phyloP scores from a whole-genome alignment of 1,140 invertebrate genomes.

The Anadara kagoshimensis region DNA sequence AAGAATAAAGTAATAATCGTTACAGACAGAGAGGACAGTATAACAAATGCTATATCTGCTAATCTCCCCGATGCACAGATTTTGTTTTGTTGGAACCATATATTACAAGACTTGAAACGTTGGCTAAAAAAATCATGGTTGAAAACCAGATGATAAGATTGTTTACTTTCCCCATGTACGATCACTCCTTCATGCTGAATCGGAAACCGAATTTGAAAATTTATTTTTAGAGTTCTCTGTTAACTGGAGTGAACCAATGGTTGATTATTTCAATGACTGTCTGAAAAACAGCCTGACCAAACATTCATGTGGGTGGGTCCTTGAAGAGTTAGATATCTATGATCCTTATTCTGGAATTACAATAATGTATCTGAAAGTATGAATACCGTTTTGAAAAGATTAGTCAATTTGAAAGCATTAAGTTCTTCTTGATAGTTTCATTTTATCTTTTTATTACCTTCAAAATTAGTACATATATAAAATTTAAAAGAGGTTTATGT shows the following conservation, averaged over 20 bases:
- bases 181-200: not conserved
- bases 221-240: not conserved
- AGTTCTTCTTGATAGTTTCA: conserved; percentile 1
- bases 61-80: too few species aligned
- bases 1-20: too few species aligned
- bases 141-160: too few species aligned
- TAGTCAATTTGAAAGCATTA: conserved; percentile 30
- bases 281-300: not conserved
- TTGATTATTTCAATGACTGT: not conserved
- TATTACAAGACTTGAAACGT: too few species aligned
- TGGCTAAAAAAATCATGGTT: too few species aligned
- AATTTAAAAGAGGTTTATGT: conserved; percentile 12
- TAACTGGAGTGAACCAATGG: not conserved
- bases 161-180: too few species aligned
- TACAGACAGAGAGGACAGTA: too few species aligned
- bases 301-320: conserved; percentile 17
- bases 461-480: conserved; percentile 2
- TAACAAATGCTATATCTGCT: too few species aligned
- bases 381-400: conserved; percentile 21
- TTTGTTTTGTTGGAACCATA: too few species aligned
- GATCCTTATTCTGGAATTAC: conserved; percentile 36
- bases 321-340: conserved; percentile 16
- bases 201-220: not conserved
- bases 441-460: too few species aligned
- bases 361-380: conserved; percentile 28